Evolutionary conservation across 23 tunicate species (phyloP).

Genomic region (Phallusia fumigata): DNA sequence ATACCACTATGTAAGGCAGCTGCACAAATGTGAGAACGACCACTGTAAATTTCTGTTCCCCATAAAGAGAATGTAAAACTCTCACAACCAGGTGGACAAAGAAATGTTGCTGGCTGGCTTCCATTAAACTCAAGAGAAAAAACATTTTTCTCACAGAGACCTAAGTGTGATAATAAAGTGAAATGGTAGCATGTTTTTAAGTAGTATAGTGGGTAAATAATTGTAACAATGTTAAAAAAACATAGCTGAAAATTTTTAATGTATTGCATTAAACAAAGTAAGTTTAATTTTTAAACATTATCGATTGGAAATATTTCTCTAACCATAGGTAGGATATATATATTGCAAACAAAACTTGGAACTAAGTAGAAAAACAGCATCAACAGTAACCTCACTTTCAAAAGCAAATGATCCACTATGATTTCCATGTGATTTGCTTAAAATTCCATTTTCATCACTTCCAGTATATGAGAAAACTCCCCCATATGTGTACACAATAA

Average conservation of each 20-base stretch:
- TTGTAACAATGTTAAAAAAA: too few relatives aligned
- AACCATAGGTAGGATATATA: too few relatives aligned
- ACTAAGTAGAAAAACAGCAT: too few relatives aligned
- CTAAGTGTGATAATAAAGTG: not conserved
- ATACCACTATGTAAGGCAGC: not conserved
- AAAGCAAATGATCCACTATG: not conserved
- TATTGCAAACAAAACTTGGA: too few relatives aligned
- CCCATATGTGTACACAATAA: not conserved
- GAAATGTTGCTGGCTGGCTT: not conserved
- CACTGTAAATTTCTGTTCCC: not conserved
- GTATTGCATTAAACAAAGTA: too few relatives aligned
- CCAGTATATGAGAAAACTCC: not conserved
- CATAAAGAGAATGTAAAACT: not conserved
- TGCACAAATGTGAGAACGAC: not conserved
- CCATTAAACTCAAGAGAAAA: not conserved
- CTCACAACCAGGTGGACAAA: not conserved
- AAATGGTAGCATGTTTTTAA: too few relatives aligned
- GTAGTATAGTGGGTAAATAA: too few relatives aligned
- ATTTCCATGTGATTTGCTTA: not conserved
- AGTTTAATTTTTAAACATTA: too few relatives aligned
- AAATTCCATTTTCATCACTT: slow-evolving; percentile 1
- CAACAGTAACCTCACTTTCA: not conserved
- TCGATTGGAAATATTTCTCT: too few relatives aligned
- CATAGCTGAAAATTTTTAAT: too few relatives aligned
- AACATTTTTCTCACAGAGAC: not conserved